These are phyloP conservation scores for Andrena fulva DNA, from an alignment of 2,888 invertebrate genomes.

Conservation along the genomic window DNA sequence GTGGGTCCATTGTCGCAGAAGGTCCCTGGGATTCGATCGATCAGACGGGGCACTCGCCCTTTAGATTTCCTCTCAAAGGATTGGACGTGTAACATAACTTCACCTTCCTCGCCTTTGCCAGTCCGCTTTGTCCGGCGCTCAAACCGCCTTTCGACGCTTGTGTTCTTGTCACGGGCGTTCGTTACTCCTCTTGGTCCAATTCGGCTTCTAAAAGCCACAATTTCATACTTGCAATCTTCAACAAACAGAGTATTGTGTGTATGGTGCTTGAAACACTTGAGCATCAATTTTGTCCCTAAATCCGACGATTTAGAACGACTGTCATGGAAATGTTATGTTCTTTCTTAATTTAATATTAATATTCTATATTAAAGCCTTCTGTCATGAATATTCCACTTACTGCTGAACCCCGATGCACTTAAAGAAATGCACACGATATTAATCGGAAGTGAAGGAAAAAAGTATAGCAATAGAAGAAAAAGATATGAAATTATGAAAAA, in stretches of 20 bases:
- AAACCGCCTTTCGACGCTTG: constrained; percentile 28
- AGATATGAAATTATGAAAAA: too few species aligned
- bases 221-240: not conserved
- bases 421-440: too few species aligned
- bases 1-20: constrained; percentile 24
- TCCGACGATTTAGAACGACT: too few species aligned
- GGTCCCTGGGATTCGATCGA: constrained; percentile 15
- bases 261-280: too few species aligned
- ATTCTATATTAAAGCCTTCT: too few species aligned
- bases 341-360: too few species aligned
- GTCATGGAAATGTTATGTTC: too few species aligned
- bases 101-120: constrained; percentile 14
- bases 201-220: not conserved
- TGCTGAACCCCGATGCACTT: too few species aligned
- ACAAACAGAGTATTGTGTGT: not conserved
- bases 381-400: too few species aligned
- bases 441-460: too few species aligned
- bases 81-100: constrained; percentile 15
- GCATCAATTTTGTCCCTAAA: not conserved
- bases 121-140: constrained; percentile 10
- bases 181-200: not conserved
- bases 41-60: constrained; percentile 2
- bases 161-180: constrained; percentile 4
- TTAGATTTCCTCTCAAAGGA: constrained; percentile 30
- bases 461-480: too few species aligned